phyloP scores from a whole-genome alignment of 1,140 invertebrate genomes.

The Carcinoscorpius rotundicauda region DNA sequence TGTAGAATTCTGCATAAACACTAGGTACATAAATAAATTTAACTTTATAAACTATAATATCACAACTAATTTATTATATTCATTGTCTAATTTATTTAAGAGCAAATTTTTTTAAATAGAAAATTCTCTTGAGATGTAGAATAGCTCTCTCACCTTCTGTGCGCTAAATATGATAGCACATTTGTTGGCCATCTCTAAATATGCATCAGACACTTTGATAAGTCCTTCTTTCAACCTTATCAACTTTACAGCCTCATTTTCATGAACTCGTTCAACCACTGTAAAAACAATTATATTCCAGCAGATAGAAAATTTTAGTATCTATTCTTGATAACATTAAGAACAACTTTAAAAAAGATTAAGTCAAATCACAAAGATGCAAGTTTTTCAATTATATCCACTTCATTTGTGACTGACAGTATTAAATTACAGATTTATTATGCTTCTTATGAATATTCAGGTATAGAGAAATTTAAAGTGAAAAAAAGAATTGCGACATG shows the following conservation, averaged over 20 bases:
- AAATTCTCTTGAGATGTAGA: background rate
- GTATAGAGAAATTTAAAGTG: too few species aligned
- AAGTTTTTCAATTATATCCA: too few species aligned
- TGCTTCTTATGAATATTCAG: too few species aligned
- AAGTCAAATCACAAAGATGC: too few species aligned
- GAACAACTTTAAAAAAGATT: too few species aligned
- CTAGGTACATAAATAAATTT: background rate
- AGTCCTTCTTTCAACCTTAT: conserved; percentile 41
- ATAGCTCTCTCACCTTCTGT: conserved; percentile 29
- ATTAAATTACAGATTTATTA: too few species aligned
- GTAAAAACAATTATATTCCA: conserved; percentile 17
- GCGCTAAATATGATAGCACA: conserved; percentile 39
- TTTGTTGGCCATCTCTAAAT: conserved; percentile 38
- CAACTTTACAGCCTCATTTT: conserved; percentile 44
- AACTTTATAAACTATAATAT: background rate
- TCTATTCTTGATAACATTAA: too few species aligned
- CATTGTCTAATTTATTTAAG: background rate
- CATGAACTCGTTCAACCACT: conserved; percentile 39
- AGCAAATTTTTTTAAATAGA: background rate
- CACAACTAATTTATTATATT: background rate
- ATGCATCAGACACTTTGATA: conserved; percentile 39
- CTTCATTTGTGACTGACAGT: too few species aligned
- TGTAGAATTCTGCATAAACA: too few species aligned
- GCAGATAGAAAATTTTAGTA: background rate
- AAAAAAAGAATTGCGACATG: too few species aligned